A percentile compares a stretch with the other conserved stretches of the same genome.
These are phyloP conservation scores for Lepisosteus oculatus DNA, from an alignment of 2,113 vertebrate genomes.

Conservation along the genomic window DNA sequence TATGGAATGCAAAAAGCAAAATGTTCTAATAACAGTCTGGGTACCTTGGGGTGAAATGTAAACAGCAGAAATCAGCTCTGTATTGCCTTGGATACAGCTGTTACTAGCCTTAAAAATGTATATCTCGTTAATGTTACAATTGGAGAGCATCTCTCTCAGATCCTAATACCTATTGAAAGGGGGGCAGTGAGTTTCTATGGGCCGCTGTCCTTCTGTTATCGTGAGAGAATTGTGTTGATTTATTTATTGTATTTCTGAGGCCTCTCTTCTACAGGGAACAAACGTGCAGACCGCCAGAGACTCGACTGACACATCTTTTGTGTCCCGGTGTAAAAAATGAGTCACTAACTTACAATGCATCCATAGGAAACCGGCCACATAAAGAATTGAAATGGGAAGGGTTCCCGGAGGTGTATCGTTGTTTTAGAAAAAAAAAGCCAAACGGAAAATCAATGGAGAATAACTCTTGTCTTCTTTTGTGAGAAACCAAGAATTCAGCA, in stretches of 20 bases:
- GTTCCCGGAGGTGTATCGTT: constrained; percentile 61
- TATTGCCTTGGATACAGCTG: no score
- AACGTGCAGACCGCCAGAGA: constrained; percentile 74
- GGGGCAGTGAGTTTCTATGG: constrained; percentile 23
- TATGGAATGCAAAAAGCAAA: no score
- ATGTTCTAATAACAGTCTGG: no score
- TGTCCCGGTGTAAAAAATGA: constrained; percentile 69
- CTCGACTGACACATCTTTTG: constrained; percentile 80
- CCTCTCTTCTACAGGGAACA: constrained; percentile 72
- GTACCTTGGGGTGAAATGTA: no score
- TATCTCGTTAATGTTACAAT: constrained; percentile 42
- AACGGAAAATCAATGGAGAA: constrained; percentile 66
- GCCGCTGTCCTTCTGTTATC: constrained; percentile 27
- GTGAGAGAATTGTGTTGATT: constrained; percentile 66
- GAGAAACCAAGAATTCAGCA: constrained; percentile 64
- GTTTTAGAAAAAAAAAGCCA: constrained; percentile 49
- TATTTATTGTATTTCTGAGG: constrained; percentile 75
- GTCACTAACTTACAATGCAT: constrained; percentile 81
- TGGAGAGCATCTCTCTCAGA: constrained; percentile 19
- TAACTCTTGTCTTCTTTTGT: constrained; percentile 73
- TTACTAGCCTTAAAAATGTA: no score
- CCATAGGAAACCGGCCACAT: constrained; percentile 84
- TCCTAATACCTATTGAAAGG: constrained; percentile 3
- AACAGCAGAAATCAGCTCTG: no score
- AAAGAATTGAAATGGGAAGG: constrained; percentile 80